phyloP scores from a whole-genome alignment of 2,113 vertebrate genomes.

The Phrynocephalus versicolor region DNA sequence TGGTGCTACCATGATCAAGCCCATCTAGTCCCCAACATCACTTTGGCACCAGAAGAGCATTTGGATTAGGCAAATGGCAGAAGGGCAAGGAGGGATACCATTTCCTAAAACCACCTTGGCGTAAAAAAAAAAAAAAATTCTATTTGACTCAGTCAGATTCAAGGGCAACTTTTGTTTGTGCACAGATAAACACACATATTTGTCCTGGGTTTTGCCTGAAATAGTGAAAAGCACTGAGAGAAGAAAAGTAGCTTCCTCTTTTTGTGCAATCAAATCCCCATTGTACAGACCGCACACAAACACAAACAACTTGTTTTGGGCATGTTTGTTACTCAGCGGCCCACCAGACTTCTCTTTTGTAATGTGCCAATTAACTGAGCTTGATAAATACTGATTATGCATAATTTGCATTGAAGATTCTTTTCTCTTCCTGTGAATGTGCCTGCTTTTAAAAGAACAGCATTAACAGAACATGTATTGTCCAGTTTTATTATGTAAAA shows the following conservation, averaged over 20 bases:
- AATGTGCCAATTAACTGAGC: conserved; percentile 69
- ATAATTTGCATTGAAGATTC: conserved; percentile 53
- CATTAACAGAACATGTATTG: neutral
- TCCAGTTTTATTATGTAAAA: neutral
- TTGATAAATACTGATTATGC: conserved; percentile 73
- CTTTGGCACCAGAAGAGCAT: no score
- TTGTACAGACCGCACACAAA: conserved; percentile 39
- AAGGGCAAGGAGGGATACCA: neutral
- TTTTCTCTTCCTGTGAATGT: conserved; percentile 22
- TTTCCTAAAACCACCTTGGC: neutral
- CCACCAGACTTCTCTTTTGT: conserved; percentile 66
- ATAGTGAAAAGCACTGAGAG: conserved; percentile 23
- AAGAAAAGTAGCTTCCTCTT: conserved; percentile 34
- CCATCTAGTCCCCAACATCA: no score
- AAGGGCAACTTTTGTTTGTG: neutral
- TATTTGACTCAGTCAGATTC: no score
- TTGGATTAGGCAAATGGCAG: no score
- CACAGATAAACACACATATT: neutral
- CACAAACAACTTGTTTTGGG: conserved; percentile 47
- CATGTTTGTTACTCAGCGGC: conserved; percentile 58
- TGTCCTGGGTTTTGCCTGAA: neutral
- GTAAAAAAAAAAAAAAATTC: neutral
- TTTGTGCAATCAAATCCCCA: conserved; percentile 34
- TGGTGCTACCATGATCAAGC: no score
- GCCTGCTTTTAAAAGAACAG: neutral